Base-by-base conservation (phyloP, 2,113 vertebrate genomes). In the Rana temporaria region DNA sequence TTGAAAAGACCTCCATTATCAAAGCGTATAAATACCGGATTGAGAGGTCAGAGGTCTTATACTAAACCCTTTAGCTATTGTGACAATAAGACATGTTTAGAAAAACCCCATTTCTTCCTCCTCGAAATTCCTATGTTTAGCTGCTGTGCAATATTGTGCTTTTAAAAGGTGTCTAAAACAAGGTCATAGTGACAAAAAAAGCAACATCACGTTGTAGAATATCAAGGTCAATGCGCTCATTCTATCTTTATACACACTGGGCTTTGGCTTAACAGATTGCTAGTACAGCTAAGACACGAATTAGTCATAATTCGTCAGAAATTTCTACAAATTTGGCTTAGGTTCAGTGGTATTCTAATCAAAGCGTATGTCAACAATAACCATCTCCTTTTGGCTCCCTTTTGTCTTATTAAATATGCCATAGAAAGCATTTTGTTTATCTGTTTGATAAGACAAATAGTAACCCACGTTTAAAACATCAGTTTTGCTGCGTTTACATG, bases 1-100 rank as follows among this genome's bases (percentile, higher is more conserved):
- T 72, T 60, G 69, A 73, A 48, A 64, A 81, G 79, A 71, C 79
- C 69, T 73, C 69, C 38, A 81, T 81, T 81, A 81, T 19, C 16
- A 81, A 65, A 53, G 69, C 59, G 72, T 72, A 63, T 34, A 72
- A 72, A 81, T 65, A 59, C 70, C 30, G 15, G 80, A 74, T 65
- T 32, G 52, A 38, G 15, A 53, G 80, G 70, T 82, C 80, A 24
- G 24, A 74, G 80, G 70, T 82, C 71, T 67, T 42, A 26, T 32
- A 20, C 52, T 82, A 73, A 74, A 65, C 60, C 42, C 69, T 60
- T 62, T 38, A 73, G 79, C 79, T 73, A 81, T 81, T 71, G 60
- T 65, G 34, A 64, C 24, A 63, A 56, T 24, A 55, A 56, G 77
- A 79, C 62, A n/a, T 30, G 38, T 70, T 80, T 70, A 80, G 32